Conservation (phyloP, 2,797 vertebrate genomes). For the Halcyon smyrnensis region DNA sequence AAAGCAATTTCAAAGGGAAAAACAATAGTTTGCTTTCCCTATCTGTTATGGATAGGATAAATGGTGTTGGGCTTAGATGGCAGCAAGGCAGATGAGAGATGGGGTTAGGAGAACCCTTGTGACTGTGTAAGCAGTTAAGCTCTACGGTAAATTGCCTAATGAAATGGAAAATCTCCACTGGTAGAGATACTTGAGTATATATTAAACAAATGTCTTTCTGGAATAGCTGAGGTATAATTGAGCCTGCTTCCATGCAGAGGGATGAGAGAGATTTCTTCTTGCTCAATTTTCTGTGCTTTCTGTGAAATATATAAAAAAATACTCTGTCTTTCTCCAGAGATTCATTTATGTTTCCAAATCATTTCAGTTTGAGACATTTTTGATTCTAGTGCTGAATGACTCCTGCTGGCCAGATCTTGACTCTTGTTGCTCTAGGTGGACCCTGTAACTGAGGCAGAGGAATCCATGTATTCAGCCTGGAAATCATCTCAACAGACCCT, state of each 20-base stretch:
- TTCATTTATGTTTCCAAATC: background rate
- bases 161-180: background rate
- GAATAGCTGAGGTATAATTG: background rate
- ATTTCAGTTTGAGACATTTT: background rate
- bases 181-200: background rate
- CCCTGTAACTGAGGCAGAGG: background rate
- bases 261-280: background rate
- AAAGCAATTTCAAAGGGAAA: background rate
- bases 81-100: background rate
- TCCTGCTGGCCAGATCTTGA: background rate
- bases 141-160: constrained; percentile 7
- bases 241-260: background rate
- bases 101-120: background rate
- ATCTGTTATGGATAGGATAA: background rate
- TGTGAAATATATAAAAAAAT: background rate
- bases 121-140: background rate
- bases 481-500: background rate
- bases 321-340: background rate
- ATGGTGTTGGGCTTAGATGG: background rate
- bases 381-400: background rate
- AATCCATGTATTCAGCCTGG: background rate
- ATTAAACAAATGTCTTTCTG: background rate
- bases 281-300: background rate
- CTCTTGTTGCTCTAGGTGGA: background rate
- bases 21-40: background rate